These are phyloP conservation scores for Gadus macrocephalus DNA, from an alignment of 2,113 vertebrate species.

Conservation along the genomic window DNA sequence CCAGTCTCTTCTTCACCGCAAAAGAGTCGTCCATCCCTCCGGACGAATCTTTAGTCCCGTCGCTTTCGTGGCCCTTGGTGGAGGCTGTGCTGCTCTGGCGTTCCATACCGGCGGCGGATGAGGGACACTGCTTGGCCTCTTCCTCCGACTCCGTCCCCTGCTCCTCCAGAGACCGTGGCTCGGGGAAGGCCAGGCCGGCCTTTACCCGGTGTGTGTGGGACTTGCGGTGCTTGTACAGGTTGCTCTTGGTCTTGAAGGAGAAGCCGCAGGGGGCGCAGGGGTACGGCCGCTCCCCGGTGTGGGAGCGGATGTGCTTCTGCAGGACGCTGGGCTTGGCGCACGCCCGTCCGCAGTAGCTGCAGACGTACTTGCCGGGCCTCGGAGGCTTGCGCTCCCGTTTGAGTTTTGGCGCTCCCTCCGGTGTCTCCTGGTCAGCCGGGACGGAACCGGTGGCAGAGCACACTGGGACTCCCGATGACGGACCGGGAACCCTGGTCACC, in stretches of 20 bases:
- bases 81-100: conserved; percentile 62
- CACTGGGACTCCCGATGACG: conserved; percentile 68
- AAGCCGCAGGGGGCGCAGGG: conserved; percentile 92
- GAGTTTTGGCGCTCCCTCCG: conserved; percentile 78
- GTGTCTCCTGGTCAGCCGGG: conserved; percentile 64
- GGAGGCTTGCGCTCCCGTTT: conserved; percentile 89
- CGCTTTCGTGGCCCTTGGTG: conserved; percentile 68
- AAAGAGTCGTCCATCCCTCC: conserved; percentile 78
- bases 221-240: conserved; percentile 94
- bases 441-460: conserved; percentile 60
- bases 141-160: conserved; percentile 90
- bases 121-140: conserved; percentile 73
- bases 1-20: conserved; percentile 90
- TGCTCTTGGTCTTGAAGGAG: conserved; percentile 98
- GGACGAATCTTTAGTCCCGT: conserved; percentile 59
- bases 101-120: conserved; percentile 66
- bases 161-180: conserved; percentile 72
- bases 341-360: conserved; percentile 90
- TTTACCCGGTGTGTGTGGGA: conserved; percentile 93
- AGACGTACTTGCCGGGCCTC: conserved; percentile 94
- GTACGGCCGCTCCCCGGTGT: conserved; percentile 93
- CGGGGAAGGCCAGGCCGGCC: conserved; percentile 82
- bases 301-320: conserved; percentile 95
- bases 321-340: conserved; percentile 97
- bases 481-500: conserved; percentile 57